phyloP scores from a whole-genome alignment of 2,888 invertebrate genomes.

The Pheosia gnoma region DNA sequence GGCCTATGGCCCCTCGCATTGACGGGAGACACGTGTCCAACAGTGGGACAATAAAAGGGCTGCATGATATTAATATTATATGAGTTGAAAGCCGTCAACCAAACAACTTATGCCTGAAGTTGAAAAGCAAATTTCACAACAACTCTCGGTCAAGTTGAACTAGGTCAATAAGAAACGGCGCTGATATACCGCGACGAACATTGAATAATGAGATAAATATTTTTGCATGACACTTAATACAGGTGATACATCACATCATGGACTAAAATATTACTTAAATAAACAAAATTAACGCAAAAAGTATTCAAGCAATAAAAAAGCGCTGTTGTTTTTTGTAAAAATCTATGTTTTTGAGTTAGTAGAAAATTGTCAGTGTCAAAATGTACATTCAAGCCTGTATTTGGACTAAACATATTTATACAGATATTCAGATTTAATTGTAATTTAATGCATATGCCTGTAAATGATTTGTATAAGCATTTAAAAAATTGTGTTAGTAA shows the following conservation, averaged over 20 bases:
- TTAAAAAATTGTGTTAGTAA: constrained; percentile 4
- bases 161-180: constrained; percentile 31
- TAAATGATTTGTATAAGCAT: background rate
- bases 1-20: too few relatives aligned
- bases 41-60: too few relatives aligned
- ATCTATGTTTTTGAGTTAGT: background rate
- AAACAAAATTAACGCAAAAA: background rate
- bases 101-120: constrained; percentile 7
- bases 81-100: too few relatives aligned
- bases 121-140: constrained; percentile 28
- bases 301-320: background rate
- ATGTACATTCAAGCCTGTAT: background rate
- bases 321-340: background rate
- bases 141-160: constrained; percentile 26
- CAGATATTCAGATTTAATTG: background rate
- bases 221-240: background rate
- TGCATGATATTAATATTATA: too few relatives aligned
- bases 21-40: too few relatives aligned
- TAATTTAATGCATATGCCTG: background rate
- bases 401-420: constrained; percentile 2
- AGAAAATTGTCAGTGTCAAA: constrained; percentile 1
- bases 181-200: constrained; percentile 16
- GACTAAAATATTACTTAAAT: background rate
- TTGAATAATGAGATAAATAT: constrained; percentile 1
- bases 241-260: background rate